These are phyloP conservation scores for Cataglyphis cursor DNA, from an alignment of 2,888 invertebrate genomes.

Conservation along the genomic window DNA sequence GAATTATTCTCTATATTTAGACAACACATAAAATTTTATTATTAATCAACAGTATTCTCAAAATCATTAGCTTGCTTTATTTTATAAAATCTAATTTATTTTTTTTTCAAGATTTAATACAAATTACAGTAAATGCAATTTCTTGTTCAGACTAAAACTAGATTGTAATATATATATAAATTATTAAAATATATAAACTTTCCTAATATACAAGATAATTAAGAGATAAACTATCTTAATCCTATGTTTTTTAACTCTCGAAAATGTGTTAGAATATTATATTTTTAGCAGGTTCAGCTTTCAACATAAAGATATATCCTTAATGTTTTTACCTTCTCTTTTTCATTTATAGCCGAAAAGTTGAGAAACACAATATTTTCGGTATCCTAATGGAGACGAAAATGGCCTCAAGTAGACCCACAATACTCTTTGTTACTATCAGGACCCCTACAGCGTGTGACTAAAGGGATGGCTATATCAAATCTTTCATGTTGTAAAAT, in stretches of 20 bases:
- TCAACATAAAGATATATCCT: slow-evolving; percentile 1
- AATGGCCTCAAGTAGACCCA: background rate
- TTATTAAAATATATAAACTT: background rate
- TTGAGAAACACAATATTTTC: background rate
- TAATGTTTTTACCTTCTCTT: background rate
- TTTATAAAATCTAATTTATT: background rate
- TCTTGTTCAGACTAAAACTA: background rate
- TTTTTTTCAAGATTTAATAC: background rate
- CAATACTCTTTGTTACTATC: background rate
- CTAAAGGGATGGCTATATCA: background rate
- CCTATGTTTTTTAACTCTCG: background rate
- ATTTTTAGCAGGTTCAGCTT: background rate
- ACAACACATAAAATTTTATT: slow-evolving; percentile 1
- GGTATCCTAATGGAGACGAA: background rate
- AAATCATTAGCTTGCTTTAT: background rate
- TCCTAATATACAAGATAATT: background rate
- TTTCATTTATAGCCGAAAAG: background rate
- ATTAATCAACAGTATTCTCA: background rate
- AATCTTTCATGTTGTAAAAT: background rate
- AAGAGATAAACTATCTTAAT: background rate
- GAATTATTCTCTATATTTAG: background rate
- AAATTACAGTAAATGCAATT: background rate
- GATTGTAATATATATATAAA: background rate
- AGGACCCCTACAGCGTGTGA: background rate
- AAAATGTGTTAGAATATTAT: background rate